A percentile compares a stretch with the other conserved stretches of the same genome.
phyloP scores from a whole-genome alignment of 1,140 invertebrate species.

The Gonatopus flavifemur region DNA sequence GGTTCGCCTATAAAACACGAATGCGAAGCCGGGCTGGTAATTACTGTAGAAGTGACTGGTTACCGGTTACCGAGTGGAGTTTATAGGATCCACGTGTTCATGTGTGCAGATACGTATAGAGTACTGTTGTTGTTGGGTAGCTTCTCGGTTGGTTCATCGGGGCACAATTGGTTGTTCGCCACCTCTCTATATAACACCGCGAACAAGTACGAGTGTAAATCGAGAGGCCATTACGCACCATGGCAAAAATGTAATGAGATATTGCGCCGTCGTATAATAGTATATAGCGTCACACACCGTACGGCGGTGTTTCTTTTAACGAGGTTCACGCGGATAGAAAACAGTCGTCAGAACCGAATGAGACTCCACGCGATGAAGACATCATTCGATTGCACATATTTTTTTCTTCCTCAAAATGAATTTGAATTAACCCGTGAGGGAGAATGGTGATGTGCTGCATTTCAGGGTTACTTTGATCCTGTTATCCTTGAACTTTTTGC shows the following conservation, averaged over 20 bases:
- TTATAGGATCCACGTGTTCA: conserved; percentile 25
- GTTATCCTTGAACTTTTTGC: too few species aligned
- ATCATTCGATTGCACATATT: too few species aligned
- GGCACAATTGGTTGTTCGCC: background rate
- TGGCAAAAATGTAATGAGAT: conserved; percentile 43
- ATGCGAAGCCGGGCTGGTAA: conserved; percentile 39
- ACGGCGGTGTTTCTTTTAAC: conserved; percentile 34
- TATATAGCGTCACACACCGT: too few species aligned
- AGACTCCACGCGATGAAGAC: too few species aligned
- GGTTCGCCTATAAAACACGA: conserved; percentile 46
- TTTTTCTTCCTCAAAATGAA: too few species aligned
- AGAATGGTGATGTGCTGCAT: too few species aligned
- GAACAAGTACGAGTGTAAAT: conserved; percentile 30
- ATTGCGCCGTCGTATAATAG: conserved; percentile 30
- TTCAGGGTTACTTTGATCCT: too few species aligned
- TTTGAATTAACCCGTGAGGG: too few species aligned
- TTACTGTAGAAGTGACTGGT: conserved; percentile 45
- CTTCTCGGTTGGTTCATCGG: conserved; percentile 43
- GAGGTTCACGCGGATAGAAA: too few species aligned
- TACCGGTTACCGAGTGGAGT: conserved; percentile 28
- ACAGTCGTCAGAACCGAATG: background rate
- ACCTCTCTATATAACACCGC: background rate
- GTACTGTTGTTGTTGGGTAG: too few species aligned
- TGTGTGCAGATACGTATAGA: too few species aligned
- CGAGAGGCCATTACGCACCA: conserved; percentile 38